A percentile compares a stretch with the other conserved stretches of the same genome.
These are phyloP conservation scores for Pseudachorutes palmiensis DNA, from an alignment of 1,140 invertebrate species.

Conservation along the genomic window DNA sequence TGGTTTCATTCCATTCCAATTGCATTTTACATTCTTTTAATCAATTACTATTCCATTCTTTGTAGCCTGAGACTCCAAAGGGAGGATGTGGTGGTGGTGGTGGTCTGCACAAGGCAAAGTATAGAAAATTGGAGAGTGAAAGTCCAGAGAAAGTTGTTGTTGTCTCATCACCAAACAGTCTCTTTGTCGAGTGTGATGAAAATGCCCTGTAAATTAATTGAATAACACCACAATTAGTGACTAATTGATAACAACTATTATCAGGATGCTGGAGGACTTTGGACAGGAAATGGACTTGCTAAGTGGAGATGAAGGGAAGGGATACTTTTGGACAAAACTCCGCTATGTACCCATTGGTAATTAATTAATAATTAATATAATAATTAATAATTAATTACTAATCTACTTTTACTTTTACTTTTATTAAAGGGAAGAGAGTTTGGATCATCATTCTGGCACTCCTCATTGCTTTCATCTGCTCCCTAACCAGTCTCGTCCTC, in stretches of 20 bases:
- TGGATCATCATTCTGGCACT: slow-evolving; percentile 33
- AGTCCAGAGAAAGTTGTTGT: slow-evolving; percentile 37
- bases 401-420: slow-evolving; percentile 15
- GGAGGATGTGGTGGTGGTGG: slow-evolving; percentile 23
- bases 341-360: slow-evolving; percentile 38
- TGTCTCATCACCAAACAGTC: slow-evolving; percentile 35
- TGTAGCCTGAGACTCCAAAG: slow-evolving; percentile 37
- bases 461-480: slow-evolving; percentile 33
- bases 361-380: background rate
- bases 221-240: background rate
- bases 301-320: slow-evolving; percentile 30
- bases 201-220: slow-evolving; percentile 35
- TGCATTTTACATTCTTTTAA: background rate
- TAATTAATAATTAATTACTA: slow-evolving; percentile 2
- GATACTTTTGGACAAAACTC: slow-evolving; percentile 37
- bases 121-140: slow-evolving; percentile 37
- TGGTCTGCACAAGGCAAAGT: slow-evolving; percentile 33
- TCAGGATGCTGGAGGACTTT: slow-evolving; percentile 38
- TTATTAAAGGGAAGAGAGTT: slow-evolving; percentile 32
- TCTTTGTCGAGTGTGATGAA: slow-evolving; percentile 39
- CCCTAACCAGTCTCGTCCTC: slow-evolving; percentile 34
- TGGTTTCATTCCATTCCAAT: slow-evolving; percentile 6
- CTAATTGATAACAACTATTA: slow-evolving; percentile 2
- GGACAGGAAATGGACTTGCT: slow-evolving; percentile 38
- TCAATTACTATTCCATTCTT: background rate